Evolutionary conservation across 1,140 invertebrate species (phyloP), one percentile per base, ranked within the genome.

Genomic region (Papilio helenus): DNA sequence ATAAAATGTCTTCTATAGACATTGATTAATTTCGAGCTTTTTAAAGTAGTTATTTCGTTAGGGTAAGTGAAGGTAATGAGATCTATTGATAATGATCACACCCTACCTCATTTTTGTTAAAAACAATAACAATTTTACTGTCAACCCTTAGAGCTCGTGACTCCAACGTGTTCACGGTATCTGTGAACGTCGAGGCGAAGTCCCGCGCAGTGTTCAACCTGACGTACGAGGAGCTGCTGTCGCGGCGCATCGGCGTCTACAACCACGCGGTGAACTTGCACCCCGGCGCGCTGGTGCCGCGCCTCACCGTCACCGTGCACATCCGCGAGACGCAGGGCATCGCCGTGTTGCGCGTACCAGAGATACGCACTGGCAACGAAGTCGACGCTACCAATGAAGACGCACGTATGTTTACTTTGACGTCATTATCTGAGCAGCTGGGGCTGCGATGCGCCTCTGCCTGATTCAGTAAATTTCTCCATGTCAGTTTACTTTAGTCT

Each of bases 171-270:
- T 97, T 97, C 85, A 95, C 95, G 4, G 90, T 93, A 8, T 95
- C 95, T 2, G 95, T 96, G 7, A 97, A 97, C 85, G 89, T 97
- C 12, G 96, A 96, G 85, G 90, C 96, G 0, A 88, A 95, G 68
- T 95, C 92, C 5, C 95, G 95, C 84, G 96, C 95, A 0, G 91
- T 94, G 0, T 97, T 97, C 88, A 96, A 96, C 82, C 88, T 97
- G 72, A 96, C 95, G 0, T 97, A 97, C 85, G 96, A 97, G 88
- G 96, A 97, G 89, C 84, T 97, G 7, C 88, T 97, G 12, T 87
- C 90, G 3, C 90, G 96, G 8, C 90, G 95, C 49, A 93, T 95
- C 71, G 95, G 95, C 3, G 90, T 95, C 12, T 97, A 97, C 90
- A 95, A 96, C 84, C 94, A 96, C 77, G 95, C 95, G 18, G 93